These are phyloP conservation scores for Pissodes strobi DNA, from an alignment of 1,140 invertebrate species.

Conservation along the genomic window DNA sequence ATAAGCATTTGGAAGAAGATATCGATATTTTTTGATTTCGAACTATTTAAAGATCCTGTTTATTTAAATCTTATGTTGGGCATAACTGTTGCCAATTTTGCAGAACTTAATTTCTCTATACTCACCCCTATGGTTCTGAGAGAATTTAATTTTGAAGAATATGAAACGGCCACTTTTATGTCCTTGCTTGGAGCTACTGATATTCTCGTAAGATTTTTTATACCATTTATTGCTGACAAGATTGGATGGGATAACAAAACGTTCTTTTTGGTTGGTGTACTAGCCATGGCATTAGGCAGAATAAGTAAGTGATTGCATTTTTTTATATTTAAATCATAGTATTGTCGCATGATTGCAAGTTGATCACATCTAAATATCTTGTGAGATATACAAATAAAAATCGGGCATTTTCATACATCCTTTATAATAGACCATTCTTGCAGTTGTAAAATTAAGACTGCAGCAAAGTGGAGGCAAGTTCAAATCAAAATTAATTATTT, in stretches of 20 bases:
- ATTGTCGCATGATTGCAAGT: not conserved
- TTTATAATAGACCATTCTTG: too few relatives aligned
- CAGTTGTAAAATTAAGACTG: too few relatives aligned
- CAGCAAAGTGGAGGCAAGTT: too few relatives aligned
- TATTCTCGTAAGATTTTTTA: slow-evolving; percentile 62
- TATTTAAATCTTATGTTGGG: slow-evolving; percentile 71
- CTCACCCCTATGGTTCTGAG: slow-evolving; percentile 68
- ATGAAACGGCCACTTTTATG: slow-evolving; percentile 65
- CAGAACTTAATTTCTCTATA: slow-evolving; percentile 70
- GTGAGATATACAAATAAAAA: too few relatives aligned
- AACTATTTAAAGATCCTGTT: slow-evolving; percentile 61
- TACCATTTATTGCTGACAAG: slow-evolving; percentile 67
- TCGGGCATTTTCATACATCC: too few relatives aligned
- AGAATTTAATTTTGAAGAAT: slow-evolving; percentile 62
- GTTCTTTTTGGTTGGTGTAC: slow-evolving; percentile 70
- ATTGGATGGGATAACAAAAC: slow-evolving; percentile 67
- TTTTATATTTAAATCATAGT: not conserved
- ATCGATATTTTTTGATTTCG: slow-evolving; percentile 60
- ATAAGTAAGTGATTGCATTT: slow-evolving; percentile 69
- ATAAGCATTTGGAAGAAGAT: slow-evolving; percentile 47
- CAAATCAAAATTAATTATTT: too few relatives aligned
- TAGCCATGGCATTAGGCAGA: slow-evolving; percentile 67
- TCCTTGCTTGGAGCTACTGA: slow-evolving; percentile 63
- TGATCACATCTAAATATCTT: not conserved
- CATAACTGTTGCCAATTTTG: slow-evolving; percentile 67